Conservation (phyloP, 2,113 vertebrate genomes). For the Carassius auratus region DNA sequence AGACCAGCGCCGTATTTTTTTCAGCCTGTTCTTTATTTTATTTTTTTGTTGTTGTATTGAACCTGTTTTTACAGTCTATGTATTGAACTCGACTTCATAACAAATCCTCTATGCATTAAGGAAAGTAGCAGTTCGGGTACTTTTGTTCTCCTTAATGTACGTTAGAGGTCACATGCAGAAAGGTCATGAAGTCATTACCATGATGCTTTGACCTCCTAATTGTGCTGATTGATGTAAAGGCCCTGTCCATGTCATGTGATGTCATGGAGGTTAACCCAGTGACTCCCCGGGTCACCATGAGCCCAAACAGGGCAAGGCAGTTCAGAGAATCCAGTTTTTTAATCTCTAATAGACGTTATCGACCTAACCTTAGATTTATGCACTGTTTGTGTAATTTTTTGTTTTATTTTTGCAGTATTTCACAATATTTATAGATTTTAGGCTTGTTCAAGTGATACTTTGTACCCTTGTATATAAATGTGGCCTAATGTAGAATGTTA, state of each 20-base stretch:
- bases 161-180: slow-evolving; percentile 2
- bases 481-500: neutral
- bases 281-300: slow-evolving; percentile 8
- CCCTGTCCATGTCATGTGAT: slow-evolving; percentile 23
- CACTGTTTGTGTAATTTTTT: neutral
- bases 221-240: slow-evolving; percentile 49
- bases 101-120: neutral
- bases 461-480: neutral
- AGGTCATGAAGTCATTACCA: slow-evolving; percentile 45
- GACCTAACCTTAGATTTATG: neutral
- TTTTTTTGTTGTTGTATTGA: neutral
- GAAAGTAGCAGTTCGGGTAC: neutral
- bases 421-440: neutral
- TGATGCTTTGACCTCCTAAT: slow-evolving; percentile 50
- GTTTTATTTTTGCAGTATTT: neutral
- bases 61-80: too few relatives aligned
- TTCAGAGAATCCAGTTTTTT: neutral
- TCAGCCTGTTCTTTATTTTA: neutral
- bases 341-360: neutral
- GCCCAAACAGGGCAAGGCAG: neutral
- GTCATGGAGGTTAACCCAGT: neutral
- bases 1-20: neutral
- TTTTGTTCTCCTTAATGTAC: slow-evolving; percentile 2
- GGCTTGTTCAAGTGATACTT: neutral
- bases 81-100: neutral